These are phyloP conservation scores for rabbit (Oryctolagus cuniculus) DNA, from an alignment of 2,113 vertebrate genomes.

Conservation along the genomic window mOryCun1.1 NC_091448.1:53613501-53614000, in stretches of 20 bases:
- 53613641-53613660: conserved; percentile 42
- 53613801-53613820: background rate
- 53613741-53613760: background rate
- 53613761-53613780: background rate
- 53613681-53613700: conserved; percentile 1
- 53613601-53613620: background rate
- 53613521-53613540: conserved; percentile 47
- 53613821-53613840: background rate
- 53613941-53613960: no score
- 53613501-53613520: conserved; percentile 26
- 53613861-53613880: no score
- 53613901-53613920: no score
- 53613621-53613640: background rate
- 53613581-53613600: conserved; percentile 40
- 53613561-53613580: conserved; percentile 1
- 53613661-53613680: conserved; percentile 25
- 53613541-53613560: conserved; percentile 49
- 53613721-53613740: background rate
- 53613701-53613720: background rate
- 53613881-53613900: no score
- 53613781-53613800: background rate
- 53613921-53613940: no score
- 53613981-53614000: no score
- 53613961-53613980: no score
- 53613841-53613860: no score